Evolutionary conservation across 2,888 invertebrate genomes (phyloP), one percentile per base, ranked within the genome.

Genomic region (Teleiodes luculella): DNA sequence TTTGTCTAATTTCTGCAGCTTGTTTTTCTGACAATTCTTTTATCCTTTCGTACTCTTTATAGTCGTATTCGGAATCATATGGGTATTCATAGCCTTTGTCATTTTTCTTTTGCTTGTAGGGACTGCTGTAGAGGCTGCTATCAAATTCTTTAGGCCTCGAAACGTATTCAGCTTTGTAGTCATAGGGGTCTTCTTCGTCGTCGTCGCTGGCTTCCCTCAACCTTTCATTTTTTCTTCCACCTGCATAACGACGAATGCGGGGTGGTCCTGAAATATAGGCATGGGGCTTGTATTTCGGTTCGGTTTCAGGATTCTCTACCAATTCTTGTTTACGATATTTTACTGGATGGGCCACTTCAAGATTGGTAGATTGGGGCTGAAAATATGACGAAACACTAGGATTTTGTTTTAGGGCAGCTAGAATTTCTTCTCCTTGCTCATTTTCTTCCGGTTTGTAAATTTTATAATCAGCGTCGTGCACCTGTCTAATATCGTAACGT

Each of bases 11-110:
- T 80, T 92, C 91, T 35, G 92, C 91, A 0, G 93, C 91, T 68
- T 92, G 91, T 65, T 89, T 83, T 66, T 93, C 93, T 0, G 93
- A 93, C 37, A 91, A 83, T 33, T 92, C 91, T 60, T 92, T 92
- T 58, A 92, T 86, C 68, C 90, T 85, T 43, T 91, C 91, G 57
- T 91, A 91, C 57, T 91, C 90, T 65, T 91, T 89, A 45, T 87
- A 83, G 56, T 90, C 90, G 61, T 90, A 90, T 18, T 90, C 91
- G 0, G 90, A 85, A 58, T 87, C 89, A 57, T 90, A 91, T 28
- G 86, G 86, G 61, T 88, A 87, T 59, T 87, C 90, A 58, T 90
- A 90, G 24, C 83, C 84, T 53, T 85, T 83, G 18, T 80, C 76
- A 36, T 80, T 76, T 60, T 86, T 85, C 50, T 79, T 75, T 68